These are phyloP conservation scores for Limnephilus rhombicus DNA, from an alignment of 2,888 invertebrate species.

Conservation along the genomic window DNA sequence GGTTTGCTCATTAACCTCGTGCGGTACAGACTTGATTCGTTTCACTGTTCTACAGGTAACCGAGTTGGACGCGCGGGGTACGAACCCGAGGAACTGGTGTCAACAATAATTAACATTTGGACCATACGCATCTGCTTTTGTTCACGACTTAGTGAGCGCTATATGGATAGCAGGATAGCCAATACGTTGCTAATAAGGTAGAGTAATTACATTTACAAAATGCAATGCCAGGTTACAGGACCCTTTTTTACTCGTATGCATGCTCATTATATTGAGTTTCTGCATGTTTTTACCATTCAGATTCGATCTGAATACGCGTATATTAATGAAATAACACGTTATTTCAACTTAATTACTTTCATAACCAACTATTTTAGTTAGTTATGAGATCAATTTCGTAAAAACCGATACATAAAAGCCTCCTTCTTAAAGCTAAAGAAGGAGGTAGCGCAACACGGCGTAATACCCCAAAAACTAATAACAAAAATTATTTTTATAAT, in stretches of 20 bases:
- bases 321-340: too few relatives aligned
- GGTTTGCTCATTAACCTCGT: slow-evolving; percentile 61
- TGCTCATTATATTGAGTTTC: too few relatives aligned
- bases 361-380: too few relatives aligned
- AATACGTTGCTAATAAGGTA: neutral
- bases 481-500: too few relatives aligned
- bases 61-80: neutral
- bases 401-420: too few relatives aligned
- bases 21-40: slow-evolving; percentile 44
- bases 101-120: slow-evolving; percentile 47
- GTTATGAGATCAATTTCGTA: too few relatives aligned
- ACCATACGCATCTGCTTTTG: slow-evolving; percentile 13
- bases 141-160: neutral
- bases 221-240: neutral
- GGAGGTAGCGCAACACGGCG: too few relatives aligned
- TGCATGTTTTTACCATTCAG: too few relatives aligned
- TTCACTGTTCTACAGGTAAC: slow-evolving; percentile 13
- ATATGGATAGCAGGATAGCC: neutral
- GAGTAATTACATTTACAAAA: neutral
- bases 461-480: too few relatives aligned
- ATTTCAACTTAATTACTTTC: too few relatives aligned
- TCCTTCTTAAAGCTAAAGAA: too few relatives aligned
- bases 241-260: neutral
- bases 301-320: too few relatives aligned
- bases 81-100: slow-evolving; percentile 7